A percentile compares a stretch with the other conserved stretches of the same genome.
These are phyloP conservation scores for Drosophila saltans DNA, from an alignment of 1,140 invertebrate genomes.

Conservation along the genomic window DNA sequence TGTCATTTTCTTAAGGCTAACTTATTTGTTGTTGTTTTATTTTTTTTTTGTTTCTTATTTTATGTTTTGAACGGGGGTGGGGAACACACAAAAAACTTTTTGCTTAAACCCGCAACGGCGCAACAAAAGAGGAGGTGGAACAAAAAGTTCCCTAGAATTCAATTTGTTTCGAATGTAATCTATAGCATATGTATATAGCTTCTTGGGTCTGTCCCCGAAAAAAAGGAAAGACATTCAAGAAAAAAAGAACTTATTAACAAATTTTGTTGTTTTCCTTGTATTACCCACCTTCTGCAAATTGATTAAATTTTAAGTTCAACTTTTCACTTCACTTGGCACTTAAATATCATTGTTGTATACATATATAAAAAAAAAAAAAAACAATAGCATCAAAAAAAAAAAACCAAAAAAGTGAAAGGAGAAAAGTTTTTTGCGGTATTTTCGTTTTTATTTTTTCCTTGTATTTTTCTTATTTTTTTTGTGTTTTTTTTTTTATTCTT, in stretches of 20 bases:
- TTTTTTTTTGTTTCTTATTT: conserved; percentile 14
- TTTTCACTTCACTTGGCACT: conserved; percentile 56
- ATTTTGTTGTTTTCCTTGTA: conserved; percentile 31
- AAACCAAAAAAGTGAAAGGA: conserved; percentile 51
- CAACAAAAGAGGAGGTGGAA: conserved; percentile 36
- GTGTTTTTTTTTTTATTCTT: not conserved
- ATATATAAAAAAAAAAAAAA: conserved; percentile 24
- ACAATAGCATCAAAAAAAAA: conserved; percentile 13
- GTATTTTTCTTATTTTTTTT: not conserved
- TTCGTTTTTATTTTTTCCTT: not conserved
- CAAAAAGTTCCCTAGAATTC: conserved; percentile 69
- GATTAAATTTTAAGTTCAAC: conserved; percentile 72
- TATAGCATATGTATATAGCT: conserved; percentile 42
- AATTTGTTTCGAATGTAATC: conserved; percentile 65
- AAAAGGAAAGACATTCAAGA: not conserved
- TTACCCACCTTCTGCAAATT: conserved; percentile 50
- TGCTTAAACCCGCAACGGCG: conserved; percentile 35
- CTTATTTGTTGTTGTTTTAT: conserved; percentile 68
- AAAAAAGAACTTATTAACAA: conserved; percentile 60
- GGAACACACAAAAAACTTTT: conserved; percentile 53
- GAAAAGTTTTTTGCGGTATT: conserved; percentile 36
- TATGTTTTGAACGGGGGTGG: not conserved
- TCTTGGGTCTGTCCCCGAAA: conserved; percentile 33
- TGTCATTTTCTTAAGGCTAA: conserved; percentile 32
- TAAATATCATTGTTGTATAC: conserved; percentile 32